Percentiles rank a stretch among this genome's conserved stretches.
phyloP scores from a whole-genome alignment of 2,797 vertebrate genomes.

The Pogonophryne albipinna region DNA sequence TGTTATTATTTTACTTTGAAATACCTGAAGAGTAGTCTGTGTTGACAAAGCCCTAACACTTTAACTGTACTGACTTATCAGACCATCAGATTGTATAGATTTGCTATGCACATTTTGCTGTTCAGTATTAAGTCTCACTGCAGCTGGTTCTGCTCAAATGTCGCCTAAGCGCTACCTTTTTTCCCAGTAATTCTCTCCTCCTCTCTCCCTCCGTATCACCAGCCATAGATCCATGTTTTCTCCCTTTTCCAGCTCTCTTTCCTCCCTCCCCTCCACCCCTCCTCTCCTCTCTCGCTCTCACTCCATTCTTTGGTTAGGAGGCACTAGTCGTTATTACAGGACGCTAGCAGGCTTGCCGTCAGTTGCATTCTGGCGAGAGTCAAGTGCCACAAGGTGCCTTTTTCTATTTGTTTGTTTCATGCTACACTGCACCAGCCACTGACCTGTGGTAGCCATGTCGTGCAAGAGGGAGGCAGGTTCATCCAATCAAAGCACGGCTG shows the following conservation, averaged over 20 bases:
- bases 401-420: constrained; percentile 99
- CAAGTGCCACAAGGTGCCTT: constrained; percentile 97
- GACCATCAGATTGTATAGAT: not conserved
- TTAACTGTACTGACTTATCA: not conserved
- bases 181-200: constrained; percentile 13
- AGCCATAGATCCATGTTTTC: constrained; percentile 29
- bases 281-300: not conserved
- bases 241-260: constrained; percentile 1
- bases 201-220: constrained; percentile 3
- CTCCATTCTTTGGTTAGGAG: constrained; percentile 72
- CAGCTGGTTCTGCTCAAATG: not conserved
- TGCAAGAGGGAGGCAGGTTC: constrained; percentile 88
- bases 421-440: constrained; percentile 95
- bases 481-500: constrained; percentile 94
- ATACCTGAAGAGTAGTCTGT: not conserved
- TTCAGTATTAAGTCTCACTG: constrained; percentile 3
- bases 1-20: not conserved
- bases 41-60: not conserved
- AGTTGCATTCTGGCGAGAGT: constrained; percentile 90
- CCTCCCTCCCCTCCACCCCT: not conserved
- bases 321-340: constrained; percentile 87
- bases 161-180: constrained; percentile 1
- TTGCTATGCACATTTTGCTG: not conserved
- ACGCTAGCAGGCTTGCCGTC: constrained; percentile 82
- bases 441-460: constrained; percentile 95